A percentile compares a stretch with the other conserved stretches of the same genome.
These are phyloP conservation scores for Epizoanthus illoricatus DNA, from an alignment of 92 coral and sea anemone species.

Conservation along the genomic window DNA sequence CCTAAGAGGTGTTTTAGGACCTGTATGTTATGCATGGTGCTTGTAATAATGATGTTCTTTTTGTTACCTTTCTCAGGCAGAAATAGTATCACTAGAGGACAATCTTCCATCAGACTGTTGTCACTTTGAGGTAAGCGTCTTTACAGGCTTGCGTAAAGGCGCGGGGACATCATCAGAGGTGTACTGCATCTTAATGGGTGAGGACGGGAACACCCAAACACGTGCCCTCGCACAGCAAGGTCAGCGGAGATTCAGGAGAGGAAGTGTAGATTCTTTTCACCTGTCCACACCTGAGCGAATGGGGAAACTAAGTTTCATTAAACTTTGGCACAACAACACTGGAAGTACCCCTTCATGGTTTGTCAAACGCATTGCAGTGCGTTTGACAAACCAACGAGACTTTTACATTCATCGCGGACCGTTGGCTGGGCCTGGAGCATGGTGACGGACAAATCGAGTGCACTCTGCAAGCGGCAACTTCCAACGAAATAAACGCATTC, in stretches of 20 bases:
- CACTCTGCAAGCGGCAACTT: slow-evolving; percentile 14
- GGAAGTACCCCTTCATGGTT: slow-evolving; percentile 46
- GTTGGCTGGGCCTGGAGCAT: slow-evolving; percentile 46
- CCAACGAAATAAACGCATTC: slow-evolving; percentile 21
- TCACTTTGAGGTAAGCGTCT: slow-evolving; percentile 39
- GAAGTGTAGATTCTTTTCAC: slow-evolving; percentile 39
- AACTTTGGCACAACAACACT: slow-evolving; percentile 48
- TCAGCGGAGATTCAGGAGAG: slow-evolving; percentile 44
- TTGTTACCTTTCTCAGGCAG: slow-evolving; percentile 26
- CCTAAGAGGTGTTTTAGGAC: too few species aligned
- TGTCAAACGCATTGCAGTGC: slow-evolving; percentile 27
- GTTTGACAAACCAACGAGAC: background rate
- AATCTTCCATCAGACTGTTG: slow-evolving; percentile 37
- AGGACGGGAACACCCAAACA: slow-evolving; percentile 14
- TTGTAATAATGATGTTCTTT: background rate
- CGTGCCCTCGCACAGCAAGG: slow-evolving; percentile 37
- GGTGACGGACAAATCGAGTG: slow-evolving; percentile 48
- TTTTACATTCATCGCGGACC: slow-evolving; percentile 31
- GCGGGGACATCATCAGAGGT: slow-evolving; percentile 47
- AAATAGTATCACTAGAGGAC: slow-evolving; percentile 44
- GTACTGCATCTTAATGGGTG: slow-evolving; percentile 36
- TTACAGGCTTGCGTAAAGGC: slow-evolving; percentile 44
- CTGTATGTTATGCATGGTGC: background rate
- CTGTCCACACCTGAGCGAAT: slow-evolving; percentile 32
- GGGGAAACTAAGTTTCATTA: slow-evolving; percentile 35